Evolutionary conservation across 2,888 invertebrate genomes (phyloP).

Genomic region (Drosophila mimetica): DNA sequence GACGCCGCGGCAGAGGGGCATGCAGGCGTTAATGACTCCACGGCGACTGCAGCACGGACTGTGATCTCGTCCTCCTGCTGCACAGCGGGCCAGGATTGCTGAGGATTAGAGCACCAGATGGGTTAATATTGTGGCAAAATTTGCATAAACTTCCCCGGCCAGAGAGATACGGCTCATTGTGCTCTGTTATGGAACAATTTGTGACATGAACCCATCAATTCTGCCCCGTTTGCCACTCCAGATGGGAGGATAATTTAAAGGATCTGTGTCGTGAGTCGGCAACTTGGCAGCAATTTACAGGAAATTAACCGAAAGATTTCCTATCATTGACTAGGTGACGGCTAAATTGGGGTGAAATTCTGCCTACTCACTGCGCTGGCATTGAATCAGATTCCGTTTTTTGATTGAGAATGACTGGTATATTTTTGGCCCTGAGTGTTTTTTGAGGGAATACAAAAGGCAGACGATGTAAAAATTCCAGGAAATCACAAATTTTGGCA

Average conservation of each 20-base stretch:
- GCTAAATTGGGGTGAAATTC: constrained; percentile 12
- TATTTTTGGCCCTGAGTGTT: constrained; percentile 3
- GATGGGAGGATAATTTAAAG: constrained; percentile 39
- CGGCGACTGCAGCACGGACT: constrained; percentile 90
- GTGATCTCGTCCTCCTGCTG: constrained; percentile 89
- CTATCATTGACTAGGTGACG: constrained; percentile 45
- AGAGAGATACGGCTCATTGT: constrained; percentile 38
- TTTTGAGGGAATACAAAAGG: background rate
- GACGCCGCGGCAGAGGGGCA: constrained; percentile 90
- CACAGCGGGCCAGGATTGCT: constrained; percentile 85
- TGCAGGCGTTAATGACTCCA: constrained; percentile 89
- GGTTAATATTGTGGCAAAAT: constrained; percentile 51
- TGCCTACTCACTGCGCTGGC: constrained; percentile 20
- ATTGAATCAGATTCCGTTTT: constrained; percentile 8
- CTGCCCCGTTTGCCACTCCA: constrained; percentile 11
- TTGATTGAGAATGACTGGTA: constrained; percentile 8
- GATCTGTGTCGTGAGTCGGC: constrained; percentile 43
- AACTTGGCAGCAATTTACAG: constrained; percentile 49
- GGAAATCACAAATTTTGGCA: constrained; percentile 1
- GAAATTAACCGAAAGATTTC: constrained; percentile 57
- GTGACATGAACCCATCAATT: constrained; percentile 54
- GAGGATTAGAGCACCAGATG: constrained; percentile 29
- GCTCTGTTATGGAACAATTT: constrained; percentile 41
- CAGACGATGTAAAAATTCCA: constrained; percentile 4
- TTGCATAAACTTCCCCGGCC: constrained; percentile 31